Percentiles rank a stretch among this genome's conserved stretches.
These are phyloP conservation scores for Odontamblyopus lacepedii DNA, from an alignment of 2,797 vertebrate genomes.

Conservation along the genomic window DNA sequence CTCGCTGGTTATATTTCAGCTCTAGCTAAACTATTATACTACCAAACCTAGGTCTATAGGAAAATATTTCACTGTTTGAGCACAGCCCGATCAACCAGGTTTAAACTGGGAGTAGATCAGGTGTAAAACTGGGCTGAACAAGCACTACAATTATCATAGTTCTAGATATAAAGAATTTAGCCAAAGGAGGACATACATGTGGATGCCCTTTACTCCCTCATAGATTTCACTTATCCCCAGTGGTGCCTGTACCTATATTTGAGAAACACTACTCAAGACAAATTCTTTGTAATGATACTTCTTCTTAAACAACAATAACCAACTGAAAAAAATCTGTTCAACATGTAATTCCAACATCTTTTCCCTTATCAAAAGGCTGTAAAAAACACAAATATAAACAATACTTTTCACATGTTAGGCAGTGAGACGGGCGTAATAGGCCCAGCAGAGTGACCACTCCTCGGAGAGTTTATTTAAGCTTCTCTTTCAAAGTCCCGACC, in stretches of 20 bases:
- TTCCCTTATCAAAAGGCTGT: neutral
- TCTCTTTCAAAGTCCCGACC: constrained; percentile 42
- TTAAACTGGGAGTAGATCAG: too few relatives aligned
- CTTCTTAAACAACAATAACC: constrained; percentile 40
- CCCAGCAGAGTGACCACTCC: constrained; percentile 26
- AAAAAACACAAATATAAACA: constrained; percentile 13
- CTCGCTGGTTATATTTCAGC: too few relatives aligned
- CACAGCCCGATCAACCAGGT: too few relatives aligned
- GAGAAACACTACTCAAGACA: neutral
- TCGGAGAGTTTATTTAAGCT: constrained; percentile 34
- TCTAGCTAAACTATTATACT: too few relatives aligned
- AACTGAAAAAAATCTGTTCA: neutral
- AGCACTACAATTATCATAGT: too few relatives aligned
- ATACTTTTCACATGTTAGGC: constrained; percentile 30
- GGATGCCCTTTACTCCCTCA: too few relatives aligned
- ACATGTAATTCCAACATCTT: neutral
- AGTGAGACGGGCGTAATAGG: constrained; percentile 38
- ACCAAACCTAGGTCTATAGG: too few relatives aligned
- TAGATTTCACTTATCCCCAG: neutral
- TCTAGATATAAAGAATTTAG: too few relatives aligned
- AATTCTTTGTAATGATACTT: constrained; percentile 6
- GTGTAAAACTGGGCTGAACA: too few relatives aligned
- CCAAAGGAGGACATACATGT: too few relatives aligned
- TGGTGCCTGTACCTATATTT: neutral
- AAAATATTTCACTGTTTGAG: too few relatives aligned